Percentiles rank a stretch among this genome's conserved stretches.
These are phyloP conservation scores for Volucella zonaria DNA, from an alignment of 2,888 invertebrate genomes.

Conservation along the genomic window DNA sequence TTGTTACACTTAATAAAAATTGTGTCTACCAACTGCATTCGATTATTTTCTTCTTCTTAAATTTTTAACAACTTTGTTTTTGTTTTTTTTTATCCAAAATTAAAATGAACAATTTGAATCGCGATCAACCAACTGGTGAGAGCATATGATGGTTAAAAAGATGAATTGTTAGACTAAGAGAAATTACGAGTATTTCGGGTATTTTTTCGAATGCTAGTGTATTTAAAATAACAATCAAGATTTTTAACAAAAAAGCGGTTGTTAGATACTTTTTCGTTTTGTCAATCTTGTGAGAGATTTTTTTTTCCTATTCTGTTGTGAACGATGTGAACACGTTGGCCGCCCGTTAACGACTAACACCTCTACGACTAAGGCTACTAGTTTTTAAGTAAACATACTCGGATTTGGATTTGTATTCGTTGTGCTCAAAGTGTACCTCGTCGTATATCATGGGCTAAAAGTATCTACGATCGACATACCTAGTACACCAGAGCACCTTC, in stretches of 20 bases:
- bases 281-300: slow-evolving; percentile 15
- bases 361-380: slow-evolving; percentile 79
- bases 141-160: background rate
- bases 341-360: slow-evolving; percentile 82
- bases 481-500: slow-evolving; percentile 47
- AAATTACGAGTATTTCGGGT: slow-evolving; percentile 28
- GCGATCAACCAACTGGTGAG: background rate
- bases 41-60: slow-evolving; percentile 28
- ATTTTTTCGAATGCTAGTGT: slow-evolving; percentile 4
- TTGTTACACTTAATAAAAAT: slow-evolving; percentile 42
- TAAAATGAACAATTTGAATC: slow-evolving; percentile 26
- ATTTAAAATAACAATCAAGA: background rate
- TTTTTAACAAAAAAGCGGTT: slow-evolving; percentile 1
- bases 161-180: slow-evolving; percentile 4
- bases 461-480: slow-evolving; percentile 30
- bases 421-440: slow-evolving; percentile 13
- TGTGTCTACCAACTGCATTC: background rate
- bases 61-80: slow-evolving; percentile 6
- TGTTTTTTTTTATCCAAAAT: slow-evolving; percentile 18
- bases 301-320: slow-evolving; percentile 44
- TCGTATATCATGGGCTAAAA: slow-evolving; percentile 40
- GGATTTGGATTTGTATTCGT: no score
- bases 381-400: slow-evolving; percentile 78
- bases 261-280: slow-evolving; percentile 23
- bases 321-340: slow-evolving; percentile 81